phyloP scores from a whole-genome alignment of 2,888 invertebrate species.

The Ashinkailepas kermadecensis region DNA sequence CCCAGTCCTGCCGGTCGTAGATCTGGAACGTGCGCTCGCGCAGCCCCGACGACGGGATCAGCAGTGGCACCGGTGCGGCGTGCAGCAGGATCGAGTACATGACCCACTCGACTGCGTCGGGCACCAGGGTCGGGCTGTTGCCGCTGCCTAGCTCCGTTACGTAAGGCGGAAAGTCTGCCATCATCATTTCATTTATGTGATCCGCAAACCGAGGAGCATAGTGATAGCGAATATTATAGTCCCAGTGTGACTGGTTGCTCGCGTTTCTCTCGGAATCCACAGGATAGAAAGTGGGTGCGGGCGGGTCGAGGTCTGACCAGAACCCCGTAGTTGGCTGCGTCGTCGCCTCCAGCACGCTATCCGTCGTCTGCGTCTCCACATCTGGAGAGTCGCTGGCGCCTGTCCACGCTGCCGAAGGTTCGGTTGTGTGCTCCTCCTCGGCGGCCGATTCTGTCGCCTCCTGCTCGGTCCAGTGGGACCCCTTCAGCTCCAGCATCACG shows the following conservation, averaged over 20 bases:
- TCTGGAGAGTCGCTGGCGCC: background rate
- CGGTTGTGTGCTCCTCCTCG: background rate
- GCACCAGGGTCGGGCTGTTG: background rate
- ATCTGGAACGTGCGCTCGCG: conserved; percentile 1
- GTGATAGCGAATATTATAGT: no score
- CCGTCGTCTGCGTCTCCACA: background rate
- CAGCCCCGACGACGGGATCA: conserved; percentile 16
- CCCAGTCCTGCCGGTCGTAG: background rate
- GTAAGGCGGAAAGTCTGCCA: no score
- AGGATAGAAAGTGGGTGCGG: background rate
- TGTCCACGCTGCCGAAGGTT: background rate
- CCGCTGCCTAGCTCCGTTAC: background rate
- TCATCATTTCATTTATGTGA: no score
- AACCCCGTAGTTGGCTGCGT: background rate
- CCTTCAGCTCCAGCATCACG: background rate
- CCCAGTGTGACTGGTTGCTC: background rate
- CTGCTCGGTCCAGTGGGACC: background rate
- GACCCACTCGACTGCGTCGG: background rate
- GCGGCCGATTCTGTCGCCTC: background rate
- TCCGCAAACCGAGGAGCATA: no score
- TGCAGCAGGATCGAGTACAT: background rate
- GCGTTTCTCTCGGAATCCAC: background rate
- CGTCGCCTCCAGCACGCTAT: background rate
- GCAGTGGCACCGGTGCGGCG: conserved; percentile 41
- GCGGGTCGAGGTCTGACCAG: background rate